phyloP scores from a whole-genome alignment of 2,113 vertebrate genomes.

The Austrofundulus limnaeus region DNA sequence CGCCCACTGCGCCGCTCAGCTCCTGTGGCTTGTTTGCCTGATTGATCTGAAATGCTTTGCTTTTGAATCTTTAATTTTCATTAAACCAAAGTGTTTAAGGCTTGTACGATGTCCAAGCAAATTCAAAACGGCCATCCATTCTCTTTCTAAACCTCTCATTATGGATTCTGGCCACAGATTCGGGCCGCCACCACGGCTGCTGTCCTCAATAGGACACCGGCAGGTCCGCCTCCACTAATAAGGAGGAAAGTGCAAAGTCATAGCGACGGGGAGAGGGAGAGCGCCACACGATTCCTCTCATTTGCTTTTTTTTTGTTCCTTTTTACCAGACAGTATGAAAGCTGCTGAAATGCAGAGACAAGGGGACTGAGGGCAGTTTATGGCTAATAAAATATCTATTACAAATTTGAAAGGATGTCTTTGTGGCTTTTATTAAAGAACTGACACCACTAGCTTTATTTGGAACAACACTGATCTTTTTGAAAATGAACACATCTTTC shows the following conservation, averaged over 20 bases:
- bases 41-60: conserved; percentile 72
- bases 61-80: conserved; percentile 75
- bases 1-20: conserved; percentile 7
- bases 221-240: conserved; percentile 55
- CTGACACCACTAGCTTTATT: background rate
- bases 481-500: background rate
- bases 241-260: conserved; percentile 74
- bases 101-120: conserved; percentile 45
- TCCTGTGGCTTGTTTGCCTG: conserved; percentile 56
- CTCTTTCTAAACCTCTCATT: conserved; percentile 65
- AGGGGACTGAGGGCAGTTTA: background rate
- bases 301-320: conserved; percentile 25
- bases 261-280: conserved; percentile 38
- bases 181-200: conserved; percentile 31
- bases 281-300: conserved; percentile 11
- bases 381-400: background rate
- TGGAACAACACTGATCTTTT: background rate
- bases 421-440: background rate
- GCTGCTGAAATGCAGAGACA: conserved; percentile 10
- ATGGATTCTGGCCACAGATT: conserved; percentile 65
- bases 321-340: conserved; percentile 2
- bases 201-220: conserved; percentile 49
- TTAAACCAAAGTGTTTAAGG: conserved; percentile 56
- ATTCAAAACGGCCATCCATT: conserved; percentile 69
- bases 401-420: background rate